A percentile compares a stretch with the other conserved stretches of the same genome.
phyloP scores from a whole-genome alignment of 2,113 vertebrate genomes.

The Deroptyus accipitrinus region DNA sequence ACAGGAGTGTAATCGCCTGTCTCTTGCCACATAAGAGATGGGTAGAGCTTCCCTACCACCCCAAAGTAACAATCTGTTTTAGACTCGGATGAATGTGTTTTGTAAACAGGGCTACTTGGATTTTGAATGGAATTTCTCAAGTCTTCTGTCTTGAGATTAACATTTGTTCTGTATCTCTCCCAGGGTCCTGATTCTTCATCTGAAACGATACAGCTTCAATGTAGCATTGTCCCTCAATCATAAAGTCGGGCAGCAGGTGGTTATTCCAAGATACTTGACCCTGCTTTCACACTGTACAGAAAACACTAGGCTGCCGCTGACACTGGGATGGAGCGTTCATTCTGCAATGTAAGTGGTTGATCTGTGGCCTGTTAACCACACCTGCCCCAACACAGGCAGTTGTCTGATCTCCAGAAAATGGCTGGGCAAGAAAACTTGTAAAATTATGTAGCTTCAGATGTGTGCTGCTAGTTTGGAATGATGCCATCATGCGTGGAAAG shows the following conservation, averaged over 20 bases:
- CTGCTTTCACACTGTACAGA: slow-evolving; percentile 92
- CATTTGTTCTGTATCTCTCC: not conserved
- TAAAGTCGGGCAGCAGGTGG: slow-evolving; percentile 95
- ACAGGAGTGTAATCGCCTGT: not conserved
- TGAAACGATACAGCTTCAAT: slow-evolving; percentile 97
- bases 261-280: slow-evolving; percentile 93
- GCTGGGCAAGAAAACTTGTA: not conserved
- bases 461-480: not conserved
- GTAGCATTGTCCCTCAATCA: slow-evolving; percentile 93
- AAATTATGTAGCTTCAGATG: not conserved
- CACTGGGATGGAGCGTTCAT: slow-evolving; percentile 84
- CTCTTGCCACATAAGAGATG: not conserved
- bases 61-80: not conserved
- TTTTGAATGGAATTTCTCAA: not conserved
- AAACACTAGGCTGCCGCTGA: slow-evolving; percentile 84
- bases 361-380: not conserved
- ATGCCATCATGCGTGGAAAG: not conserved
- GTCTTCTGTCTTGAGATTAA: not conserved
- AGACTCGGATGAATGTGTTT: not conserved
- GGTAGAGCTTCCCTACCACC: not conserved
- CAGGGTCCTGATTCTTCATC: slow-evolving; percentile 95
- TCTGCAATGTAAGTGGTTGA: slow-evolving; percentile 77
- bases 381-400: not conserved
- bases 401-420: not conserved
- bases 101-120: not conserved